phyloP scores from a whole-genome alignment of 2,888 invertebrate species.

The Argyra leucocephala region DNA sequence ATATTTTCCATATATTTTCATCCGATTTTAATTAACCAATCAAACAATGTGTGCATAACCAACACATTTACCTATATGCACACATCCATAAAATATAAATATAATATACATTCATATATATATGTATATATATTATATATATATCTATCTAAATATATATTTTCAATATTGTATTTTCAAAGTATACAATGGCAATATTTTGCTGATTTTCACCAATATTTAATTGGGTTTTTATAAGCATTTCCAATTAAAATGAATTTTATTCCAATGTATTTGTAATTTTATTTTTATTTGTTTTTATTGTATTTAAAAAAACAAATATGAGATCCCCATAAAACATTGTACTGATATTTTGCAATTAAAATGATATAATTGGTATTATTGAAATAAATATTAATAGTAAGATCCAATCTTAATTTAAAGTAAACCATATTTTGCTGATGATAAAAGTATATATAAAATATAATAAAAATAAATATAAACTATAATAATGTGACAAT shows the following conservation, averaged over 20 bases:
- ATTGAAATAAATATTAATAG: too few relatives aligned
- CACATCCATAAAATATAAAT: too few relatives aligned
- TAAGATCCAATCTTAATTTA: too few relatives aligned
- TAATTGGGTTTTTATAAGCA: slow-evolving; percentile 2
- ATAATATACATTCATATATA: neutral
- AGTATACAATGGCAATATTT: neutral
- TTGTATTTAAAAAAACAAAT: too few relatives aligned
- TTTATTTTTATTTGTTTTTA: too few relatives aligned
- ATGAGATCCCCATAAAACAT: too few relatives aligned
- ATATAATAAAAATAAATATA: too few relatives aligned
- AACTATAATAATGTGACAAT: too few relatives aligned
- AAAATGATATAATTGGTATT: too few relatives aligned
- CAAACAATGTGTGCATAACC: neutral
- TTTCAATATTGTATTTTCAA: neutral
- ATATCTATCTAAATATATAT: neutral
- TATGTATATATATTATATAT: neutral
- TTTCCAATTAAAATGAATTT: slow-evolving; percentile 6
- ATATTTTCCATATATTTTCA: neutral
- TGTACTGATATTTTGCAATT: too few relatives aligned
- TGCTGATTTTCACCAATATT: slow-evolving; percentile 6
- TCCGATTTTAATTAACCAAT: slow-evolving; percentile 6
- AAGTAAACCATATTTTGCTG: too few relatives aligned
- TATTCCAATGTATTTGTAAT: neutral
- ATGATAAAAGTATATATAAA: too few relatives aligned
- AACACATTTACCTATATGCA: neutral